Conservation (phyloP, 2,113 vertebrate species). For the Neodontobutis hainanensis region DNA sequence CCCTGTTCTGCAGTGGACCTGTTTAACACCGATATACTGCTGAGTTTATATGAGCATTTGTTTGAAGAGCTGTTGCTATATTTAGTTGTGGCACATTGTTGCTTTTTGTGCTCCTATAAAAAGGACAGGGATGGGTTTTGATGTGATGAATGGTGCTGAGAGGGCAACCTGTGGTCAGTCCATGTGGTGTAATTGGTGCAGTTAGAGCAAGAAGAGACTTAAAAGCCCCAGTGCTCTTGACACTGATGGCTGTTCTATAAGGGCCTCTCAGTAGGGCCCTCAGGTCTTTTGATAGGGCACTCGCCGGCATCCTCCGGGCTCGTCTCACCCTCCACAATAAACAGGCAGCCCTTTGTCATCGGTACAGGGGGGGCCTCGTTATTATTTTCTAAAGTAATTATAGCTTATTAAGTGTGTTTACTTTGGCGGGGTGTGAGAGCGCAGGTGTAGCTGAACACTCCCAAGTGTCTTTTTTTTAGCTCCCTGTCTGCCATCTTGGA, state of each 20-base stretch:
- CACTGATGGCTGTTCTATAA: conserved; percentile 66
- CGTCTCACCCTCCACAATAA: conserved; percentile 85
- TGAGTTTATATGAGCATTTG: neutral
- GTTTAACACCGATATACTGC: too few species aligned
- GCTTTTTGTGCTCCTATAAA: conserved; percentile 28
- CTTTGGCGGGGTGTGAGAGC: conserved; percentile 87
- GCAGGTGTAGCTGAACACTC: conserved; percentile 95
- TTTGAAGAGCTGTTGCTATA: neutral
- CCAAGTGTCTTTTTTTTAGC: conserved; percentile 80
- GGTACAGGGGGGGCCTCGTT: conserved; percentile 73
- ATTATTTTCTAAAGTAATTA: conserved; percentile 97
- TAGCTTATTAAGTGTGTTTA: conserved; percentile 97
- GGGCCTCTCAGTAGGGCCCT: conserved; percentile 62
- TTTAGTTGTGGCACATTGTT: neutral
- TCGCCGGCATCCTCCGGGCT: conserved; percentile 78
- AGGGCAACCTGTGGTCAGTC: conserved; percentile 59
- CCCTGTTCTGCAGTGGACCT: too few species aligned
- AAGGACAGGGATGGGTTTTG: conserved; percentile 42
- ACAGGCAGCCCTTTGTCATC: conserved; percentile 86
- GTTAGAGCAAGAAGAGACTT: conserved; percentile 58
- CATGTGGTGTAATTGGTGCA: conserved; percentile 61
- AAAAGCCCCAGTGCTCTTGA: conserved; percentile 69
- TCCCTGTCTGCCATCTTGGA: conserved; percentile 70
- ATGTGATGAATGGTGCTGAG: conserved; percentile 55
- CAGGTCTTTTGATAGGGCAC: conserved; percentile 73